Percentiles rank a stretch among this genome's conserved stretches.
phyloP scores from a whole-genome alignment of 2,888 invertebrate species.

The Leptopilina drosophilae region DNA sequence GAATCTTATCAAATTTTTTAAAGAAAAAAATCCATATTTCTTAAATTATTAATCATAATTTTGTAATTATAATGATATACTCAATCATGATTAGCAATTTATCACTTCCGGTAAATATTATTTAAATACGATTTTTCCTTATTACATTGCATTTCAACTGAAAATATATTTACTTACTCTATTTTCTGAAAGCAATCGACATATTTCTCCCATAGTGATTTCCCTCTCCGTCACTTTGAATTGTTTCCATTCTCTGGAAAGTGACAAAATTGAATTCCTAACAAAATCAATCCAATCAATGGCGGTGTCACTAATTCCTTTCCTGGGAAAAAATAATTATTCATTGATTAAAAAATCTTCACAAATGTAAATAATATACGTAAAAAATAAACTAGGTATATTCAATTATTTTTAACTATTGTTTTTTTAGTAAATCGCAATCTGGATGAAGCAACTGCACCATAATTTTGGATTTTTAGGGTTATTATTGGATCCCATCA shows the following conservation, averaged over 20 bases:
- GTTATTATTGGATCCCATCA: no score
- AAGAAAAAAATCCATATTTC: not conserved
- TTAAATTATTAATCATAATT: not conserved
- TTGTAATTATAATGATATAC: no score
- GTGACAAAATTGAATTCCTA: conserved; percentile 92
- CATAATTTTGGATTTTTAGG: no score
- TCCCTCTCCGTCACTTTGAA: conserved; percentile 88
- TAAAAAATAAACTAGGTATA: no score
- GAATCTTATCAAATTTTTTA: not conserved
- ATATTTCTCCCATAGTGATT: conserved; percentile 91
- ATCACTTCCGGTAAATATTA: not conserved
- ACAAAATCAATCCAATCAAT: conserved; percentile 94
- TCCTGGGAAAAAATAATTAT: conserved; percentile 80
- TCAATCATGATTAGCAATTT: not conserved
- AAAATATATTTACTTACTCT: conserved; percentile 81
- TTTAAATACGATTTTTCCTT: no score
- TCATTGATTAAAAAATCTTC: not conserved
- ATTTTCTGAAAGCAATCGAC: conserved; percentile 85
- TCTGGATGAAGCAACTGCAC: no score
- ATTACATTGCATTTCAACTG: not conserved
- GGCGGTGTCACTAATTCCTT: conserved; percentile 95
- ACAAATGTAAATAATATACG: not conserved
- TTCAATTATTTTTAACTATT: no score
- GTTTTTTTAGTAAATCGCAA: no score
- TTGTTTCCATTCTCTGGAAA: conserved; percentile 91